Percentiles rank a stretch among this genome's conserved stretches.
Evolutionary conservation across 2,113 vertebrate genomes (phyloP).

Genomic region (Pteropus alecto): DNA sequence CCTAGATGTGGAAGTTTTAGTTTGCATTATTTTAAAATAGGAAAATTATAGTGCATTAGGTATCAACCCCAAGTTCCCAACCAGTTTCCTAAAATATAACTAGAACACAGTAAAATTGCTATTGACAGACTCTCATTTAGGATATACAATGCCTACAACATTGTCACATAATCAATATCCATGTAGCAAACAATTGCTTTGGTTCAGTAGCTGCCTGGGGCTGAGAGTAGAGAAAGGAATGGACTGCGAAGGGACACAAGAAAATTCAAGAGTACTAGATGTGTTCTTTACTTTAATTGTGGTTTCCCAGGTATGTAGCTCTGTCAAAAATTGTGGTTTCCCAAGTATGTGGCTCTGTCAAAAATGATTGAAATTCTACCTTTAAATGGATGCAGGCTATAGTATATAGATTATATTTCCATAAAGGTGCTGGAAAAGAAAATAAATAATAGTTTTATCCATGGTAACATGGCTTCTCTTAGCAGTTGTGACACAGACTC

Average conservation of each 20-base stretch:
- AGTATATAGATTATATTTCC: not conserved
- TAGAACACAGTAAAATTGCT: not conserved
- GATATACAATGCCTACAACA: not conserved
- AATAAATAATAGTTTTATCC: not conserved
- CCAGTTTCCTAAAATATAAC: not conserved
- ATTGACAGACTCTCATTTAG: not conserved
- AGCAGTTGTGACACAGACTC: not conserved
- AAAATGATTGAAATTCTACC: not conserved
- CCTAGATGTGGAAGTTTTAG: not conserved
- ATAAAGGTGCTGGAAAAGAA: not conserved
- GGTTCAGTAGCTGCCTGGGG: not conserved
- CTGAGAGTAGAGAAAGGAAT: too few species aligned
- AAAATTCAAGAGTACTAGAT: not conserved
- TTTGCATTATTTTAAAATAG: not conserved
- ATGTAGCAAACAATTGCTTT: not conserved
- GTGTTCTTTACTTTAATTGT: not conserved
- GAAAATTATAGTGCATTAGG: not conserved
- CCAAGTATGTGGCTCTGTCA: not conserved
- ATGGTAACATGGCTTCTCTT: not conserved
- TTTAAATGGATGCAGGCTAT: not conserved
- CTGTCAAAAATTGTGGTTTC: not conserved
- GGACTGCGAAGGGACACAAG: too few species aligned
- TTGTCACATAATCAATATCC: rapidly evolving
- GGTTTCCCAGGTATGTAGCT: not conserved
- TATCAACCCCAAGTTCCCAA: not conserved